Conservation (phyloP, 2,888 invertebrate genomes). For the Pollenia amentaria region DNA sequence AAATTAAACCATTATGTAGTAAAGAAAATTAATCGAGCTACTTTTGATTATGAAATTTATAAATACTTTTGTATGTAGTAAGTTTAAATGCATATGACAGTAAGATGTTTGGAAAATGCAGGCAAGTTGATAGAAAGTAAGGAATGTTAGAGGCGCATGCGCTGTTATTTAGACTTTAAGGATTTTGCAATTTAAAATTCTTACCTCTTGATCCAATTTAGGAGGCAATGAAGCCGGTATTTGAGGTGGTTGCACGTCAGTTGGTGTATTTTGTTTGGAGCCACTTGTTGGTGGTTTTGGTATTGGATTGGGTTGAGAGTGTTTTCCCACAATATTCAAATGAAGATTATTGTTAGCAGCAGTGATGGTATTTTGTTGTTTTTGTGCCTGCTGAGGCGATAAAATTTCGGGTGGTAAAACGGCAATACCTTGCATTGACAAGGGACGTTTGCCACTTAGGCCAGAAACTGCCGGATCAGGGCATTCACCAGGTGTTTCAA, state of each 20-base stretch:
- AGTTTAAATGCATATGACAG: background rate
- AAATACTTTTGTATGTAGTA: background rate
- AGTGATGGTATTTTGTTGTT: constrained; percentile 52
- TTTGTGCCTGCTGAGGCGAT: constrained; percentile 74
- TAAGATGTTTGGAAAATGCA: constrained; percentile 15
- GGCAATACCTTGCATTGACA: constrained; percentile 87
- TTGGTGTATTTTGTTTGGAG: constrained; percentile 84
- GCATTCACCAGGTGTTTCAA: constrained; percentile 91
- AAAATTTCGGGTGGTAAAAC: constrained; percentile 86
- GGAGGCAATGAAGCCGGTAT: constrained; percentile 84
- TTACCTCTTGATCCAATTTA: constrained; percentile 87
- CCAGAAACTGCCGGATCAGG: constrained; percentile 91
- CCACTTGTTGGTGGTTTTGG: constrained; percentile 84
- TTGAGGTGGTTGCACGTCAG: constrained; percentile 84
- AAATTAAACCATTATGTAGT: constrained; percentile 18
- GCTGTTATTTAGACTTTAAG: constrained; percentile 11
- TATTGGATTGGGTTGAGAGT: constrained; percentile 78
- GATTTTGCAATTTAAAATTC: constrained; percentile 66
- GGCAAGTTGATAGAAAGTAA: constrained; percentile 18
- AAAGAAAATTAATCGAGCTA: background rate
- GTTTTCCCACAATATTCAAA: constrained; percentile 77
- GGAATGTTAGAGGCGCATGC: constrained; percentile 54
- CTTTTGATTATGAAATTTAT: background rate
- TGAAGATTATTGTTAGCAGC: constrained; percentile 76
- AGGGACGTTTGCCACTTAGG: constrained; percentile 91